Percentiles rank a stretch among this genome's conserved stretches.
Evolutionary conservation across 2,888 invertebrate genomes (phyloP).

Genomic region (Monochamus alternatus): DNA sequence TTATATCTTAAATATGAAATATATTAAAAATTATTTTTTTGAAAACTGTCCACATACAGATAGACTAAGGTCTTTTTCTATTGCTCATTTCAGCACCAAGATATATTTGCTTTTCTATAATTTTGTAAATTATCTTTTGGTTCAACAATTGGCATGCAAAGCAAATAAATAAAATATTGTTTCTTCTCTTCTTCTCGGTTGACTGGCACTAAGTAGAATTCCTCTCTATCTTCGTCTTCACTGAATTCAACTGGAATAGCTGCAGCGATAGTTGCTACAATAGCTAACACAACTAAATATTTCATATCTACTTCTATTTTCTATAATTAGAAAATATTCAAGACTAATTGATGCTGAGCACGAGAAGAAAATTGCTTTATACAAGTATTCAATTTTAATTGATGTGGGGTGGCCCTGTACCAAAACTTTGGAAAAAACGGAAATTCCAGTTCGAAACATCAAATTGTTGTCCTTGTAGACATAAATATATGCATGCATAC

Average conservation of each 20-base stretch:
- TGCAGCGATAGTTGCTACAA: background rate
- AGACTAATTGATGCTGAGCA: background rate
- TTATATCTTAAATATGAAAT: too few relatives aligned
- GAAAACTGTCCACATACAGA: too few relatives aligned
- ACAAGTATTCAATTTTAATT: background rate
- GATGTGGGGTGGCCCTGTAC: background rate
- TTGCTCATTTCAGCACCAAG: background rate
- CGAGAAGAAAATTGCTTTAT: background rate
- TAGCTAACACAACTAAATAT: constrained; percentile 3
- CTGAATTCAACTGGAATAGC: constrained; percentile 25
- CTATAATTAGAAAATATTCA: background rate
- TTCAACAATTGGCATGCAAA: background rate
- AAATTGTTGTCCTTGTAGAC: too few relatives aligned
- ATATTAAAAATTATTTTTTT: too few relatives aligned
- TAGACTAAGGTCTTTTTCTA: too few relatives aligned
- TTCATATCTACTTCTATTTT: constrained; percentile 6
- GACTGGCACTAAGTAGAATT: constrained; percentile 25
- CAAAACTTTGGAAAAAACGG: background rate
- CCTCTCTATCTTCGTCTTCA: constrained; percentile 27
- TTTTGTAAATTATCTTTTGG: background rate
- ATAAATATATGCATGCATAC: too few relatives aligned
- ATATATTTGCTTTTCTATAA: background rate
- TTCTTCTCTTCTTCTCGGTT: constrained; percentile 31
- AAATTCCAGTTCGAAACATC: background rate
- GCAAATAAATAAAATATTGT: background rate